These are phyloP conservation scores for Lathamus discolor DNA, from an alignment of 2,113 vertebrate genomes.

Conservation along the genomic window DNA sequence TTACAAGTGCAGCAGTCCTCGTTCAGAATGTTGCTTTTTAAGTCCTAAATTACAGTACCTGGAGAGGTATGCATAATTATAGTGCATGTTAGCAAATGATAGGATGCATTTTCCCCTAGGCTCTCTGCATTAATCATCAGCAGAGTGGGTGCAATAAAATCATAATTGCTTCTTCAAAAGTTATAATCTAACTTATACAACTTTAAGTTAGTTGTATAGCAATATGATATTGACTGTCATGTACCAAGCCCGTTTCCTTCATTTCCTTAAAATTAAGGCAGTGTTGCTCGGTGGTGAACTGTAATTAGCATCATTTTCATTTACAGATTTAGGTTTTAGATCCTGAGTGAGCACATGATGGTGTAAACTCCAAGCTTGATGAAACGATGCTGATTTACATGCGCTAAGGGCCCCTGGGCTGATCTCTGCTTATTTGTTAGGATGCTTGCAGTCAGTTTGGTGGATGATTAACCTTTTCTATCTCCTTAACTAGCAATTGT, in stretches of 20 bases:
- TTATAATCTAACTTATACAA: slow-evolving; percentile 78
- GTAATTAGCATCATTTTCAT: slow-evolving; percentile 70
- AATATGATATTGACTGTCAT: slow-evolving; percentile 32
- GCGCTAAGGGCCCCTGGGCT: slow-evolving; percentile 25
- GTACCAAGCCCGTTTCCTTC: slow-evolving; percentile 29
- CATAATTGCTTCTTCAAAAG: slow-evolving; percentile 86
- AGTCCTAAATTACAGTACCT: slow-evolving; percentile 85
- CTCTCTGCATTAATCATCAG: slow-evolving; percentile 84
- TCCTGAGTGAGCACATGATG: background rate
- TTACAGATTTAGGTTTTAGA: slow-evolving; percentile 43
- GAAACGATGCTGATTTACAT: slow-evolving; percentile 45
- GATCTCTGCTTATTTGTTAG: slow-evolving; percentile 18
- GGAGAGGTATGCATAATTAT: slow-evolving; percentile 85
- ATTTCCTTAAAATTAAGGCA: slow-evolving; percentile 63
- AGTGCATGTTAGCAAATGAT: slow-evolving; percentile 82
- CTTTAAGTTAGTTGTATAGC: slow-evolving; percentile 71
- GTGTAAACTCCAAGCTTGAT: slow-evolving; percentile 42
- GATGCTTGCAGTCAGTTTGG: background rate
- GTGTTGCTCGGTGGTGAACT: slow-evolving; percentile 21
- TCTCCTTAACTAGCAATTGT: background rate
- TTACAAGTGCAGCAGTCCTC: slow-evolving; percentile 80
- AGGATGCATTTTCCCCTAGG: slow-evolving; percentile 79
- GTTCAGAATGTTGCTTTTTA: slow-evolving; percentile 83
- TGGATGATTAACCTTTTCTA: slow-evolving; percentile 35
- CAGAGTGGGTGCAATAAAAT: slow-evolving; percentile 83